Percentiles rank a stretch among this genome's conserved stretches.
phyloP scores from a whole-genome alignment of 1,140 invertebrate genomes.

The Glossosoma conforme region DNA sequence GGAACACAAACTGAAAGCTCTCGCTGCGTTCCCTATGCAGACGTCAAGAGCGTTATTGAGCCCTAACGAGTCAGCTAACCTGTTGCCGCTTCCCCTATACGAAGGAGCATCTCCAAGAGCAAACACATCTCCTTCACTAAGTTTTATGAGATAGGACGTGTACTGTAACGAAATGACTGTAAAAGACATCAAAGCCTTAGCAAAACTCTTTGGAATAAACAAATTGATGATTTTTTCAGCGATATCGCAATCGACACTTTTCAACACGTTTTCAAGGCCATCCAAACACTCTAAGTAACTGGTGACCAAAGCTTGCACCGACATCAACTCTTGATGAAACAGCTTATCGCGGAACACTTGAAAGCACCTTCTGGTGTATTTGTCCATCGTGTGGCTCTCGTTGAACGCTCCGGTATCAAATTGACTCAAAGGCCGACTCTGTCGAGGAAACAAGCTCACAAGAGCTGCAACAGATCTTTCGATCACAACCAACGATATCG shows the following conservation, averaged over 20 bases:
- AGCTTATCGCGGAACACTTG: slow-evolving; percentile 48
- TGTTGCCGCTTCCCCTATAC: slow-evolving; percentile 31
- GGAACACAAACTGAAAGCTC: slow-evolving; percentile 38
- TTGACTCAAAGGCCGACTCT: slow-evolving; percentile 46
- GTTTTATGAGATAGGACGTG: slow-evolving; percentile 47
- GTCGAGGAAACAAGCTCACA: slow-evolving; percentile 43
- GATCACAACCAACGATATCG: slow-evolving; percentile 34
- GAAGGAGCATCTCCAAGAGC: slow-evolving; percentile 39
- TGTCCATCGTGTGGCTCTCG: slow-evolving; percentile 45
- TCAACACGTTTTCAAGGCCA: slow-evolving; percentile 35
- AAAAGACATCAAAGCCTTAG: slow-evolving; percentile 43
- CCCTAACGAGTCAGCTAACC: slow-evolving; percentile 3
- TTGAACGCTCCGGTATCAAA: slow-evolving; percentile 44
- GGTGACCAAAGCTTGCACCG: slow-evolving; percentile 40
- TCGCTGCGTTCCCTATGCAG: slow-evolving; percentile 40
- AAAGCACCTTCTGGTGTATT: slow-evolving; percentile 46
- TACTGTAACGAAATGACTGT: slow-evolving; percentile 48
- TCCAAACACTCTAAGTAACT: slow-evolving; percentile 38
- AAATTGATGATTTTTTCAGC: slow-evolving; percentile 42
- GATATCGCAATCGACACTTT: slow-evolving; percentile 42
- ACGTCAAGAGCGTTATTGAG: slow-evolving; percentile 24
- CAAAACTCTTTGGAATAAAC: slow-evolving; percentile 37
- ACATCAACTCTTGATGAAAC: slow-evolving; percentile 45
- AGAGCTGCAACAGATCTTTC: slow-evolving; percentile 43
- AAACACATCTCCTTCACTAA: slow-evolving; percentile 36